A percentile compares a stretch with the other conserved stretches of the same genome.
Conservation (phyloP, 35 echinoderm and acorn worm species). For the Diadema setosum region DNA sequence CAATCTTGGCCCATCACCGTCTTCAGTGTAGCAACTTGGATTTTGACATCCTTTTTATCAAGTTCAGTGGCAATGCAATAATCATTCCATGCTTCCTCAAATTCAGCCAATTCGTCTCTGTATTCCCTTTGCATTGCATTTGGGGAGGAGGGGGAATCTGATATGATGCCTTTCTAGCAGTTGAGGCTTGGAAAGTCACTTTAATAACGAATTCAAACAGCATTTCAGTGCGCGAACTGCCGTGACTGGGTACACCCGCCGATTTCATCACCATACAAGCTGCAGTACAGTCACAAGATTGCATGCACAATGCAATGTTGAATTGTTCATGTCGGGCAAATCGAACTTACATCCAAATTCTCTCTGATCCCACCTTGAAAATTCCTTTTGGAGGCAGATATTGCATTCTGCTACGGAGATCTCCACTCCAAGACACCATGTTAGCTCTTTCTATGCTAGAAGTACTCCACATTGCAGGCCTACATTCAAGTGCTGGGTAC, state of each 20-base stretch:
- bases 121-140: conserved; percentile 27
- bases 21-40: conserved; percentile 23
- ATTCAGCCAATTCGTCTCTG: conserved; percentile 1
- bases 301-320: neutral
- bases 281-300: neutral
- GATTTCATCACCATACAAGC: neutral
- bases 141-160: conserved; percentile 8
- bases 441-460: neutral
- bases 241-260: neutral
- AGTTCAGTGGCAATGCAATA: conserved; percentile 16
- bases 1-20: conserved; percentile 21
- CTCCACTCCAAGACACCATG: neutral
- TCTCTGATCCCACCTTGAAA: neutral
- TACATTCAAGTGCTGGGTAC: neutral
- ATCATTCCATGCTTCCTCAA: conserved; percentile 3
- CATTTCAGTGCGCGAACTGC: neutral
- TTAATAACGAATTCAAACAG: neutral
- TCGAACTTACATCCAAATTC: neutral
- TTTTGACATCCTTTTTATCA: neutral
- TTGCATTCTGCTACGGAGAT: neutral
- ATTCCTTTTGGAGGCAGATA: neutral
- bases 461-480: neutral
- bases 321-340: neutral
- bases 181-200: neutral
- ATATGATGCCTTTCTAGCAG: neutral